These are phyloP conservation scores for Drosophila lowei DNA, from an alignment of 1,140 invertebrate genomes.

Conservation along the genomic window DNA sequence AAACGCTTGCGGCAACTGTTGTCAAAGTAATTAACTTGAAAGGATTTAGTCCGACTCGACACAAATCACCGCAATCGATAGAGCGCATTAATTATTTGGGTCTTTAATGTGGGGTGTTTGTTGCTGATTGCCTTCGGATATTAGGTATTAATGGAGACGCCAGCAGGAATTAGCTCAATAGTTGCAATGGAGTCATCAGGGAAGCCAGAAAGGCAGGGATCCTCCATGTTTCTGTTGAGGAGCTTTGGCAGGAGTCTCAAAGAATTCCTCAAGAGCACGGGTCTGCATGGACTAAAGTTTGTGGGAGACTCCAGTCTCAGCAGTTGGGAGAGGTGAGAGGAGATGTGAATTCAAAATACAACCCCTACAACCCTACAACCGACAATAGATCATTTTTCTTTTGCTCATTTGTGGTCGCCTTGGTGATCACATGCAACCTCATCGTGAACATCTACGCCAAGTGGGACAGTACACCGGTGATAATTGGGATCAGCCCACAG, in stretches of 20 bases:
- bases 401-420: slow-evolving; percentile 86
- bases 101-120: slow-evolving; percentile 27
- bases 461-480: slow-evolving; percentile 88
- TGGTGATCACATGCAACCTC: slow-evolving; percentile 87
- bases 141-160: slow-evolving; percentile 36
- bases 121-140: slow-evolving; percentile 26
- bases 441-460: slow-evolving; percentile 88
- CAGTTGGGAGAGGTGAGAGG: slow-evolving; percentile 87
- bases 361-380: neutral
- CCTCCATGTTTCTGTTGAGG: slow-evolving; percentile 25
- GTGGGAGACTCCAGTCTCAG: slow-evolving; percentile 87
- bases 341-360: neutral
- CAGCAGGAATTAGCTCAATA: slow-evolving; percentile 20
- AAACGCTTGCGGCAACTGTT: slow-evolving; percentile 19
- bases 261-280: slow-evolving; percentile 86
- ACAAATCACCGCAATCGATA: slow-evolving; percentile 36
- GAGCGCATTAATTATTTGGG: slow-evolving; percentile 33
- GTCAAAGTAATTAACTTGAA: slow-evolving; percentile 49
- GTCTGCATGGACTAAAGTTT: slow-evolving; percentile 89
- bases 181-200: slow-evolving; percentile 28
- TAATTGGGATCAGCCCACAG: slow-evolving; percentile 88
- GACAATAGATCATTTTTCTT: slow-evolving; percentile 57
- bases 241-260: slow-evolving; percentile 47
- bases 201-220: slow-evolving; percentile 3
- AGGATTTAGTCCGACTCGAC: slow-evolving; percentile 18